Percentiles rank a stretch among this genome's conserved stretches.
Conservation (phyloP, 2,888 invertebrate genomes). For the Atrina japonica region DNA sequence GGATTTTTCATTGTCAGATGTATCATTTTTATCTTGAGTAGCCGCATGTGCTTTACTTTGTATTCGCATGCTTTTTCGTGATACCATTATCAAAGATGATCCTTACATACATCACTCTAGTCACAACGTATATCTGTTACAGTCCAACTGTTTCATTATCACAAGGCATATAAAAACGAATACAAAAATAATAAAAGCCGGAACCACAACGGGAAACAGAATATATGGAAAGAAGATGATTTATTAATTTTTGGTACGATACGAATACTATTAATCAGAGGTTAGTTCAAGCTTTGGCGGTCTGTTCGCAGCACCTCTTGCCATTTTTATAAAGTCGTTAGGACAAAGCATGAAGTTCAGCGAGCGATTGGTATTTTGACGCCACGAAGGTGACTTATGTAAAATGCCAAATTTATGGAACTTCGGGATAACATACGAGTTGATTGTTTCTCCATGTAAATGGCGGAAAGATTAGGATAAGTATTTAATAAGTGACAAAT, state of each 20-base stretch:
- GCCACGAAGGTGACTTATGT: conserved; percentile 16
- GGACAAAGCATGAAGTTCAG: conserved; percentile 1
- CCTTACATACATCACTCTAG: no score
- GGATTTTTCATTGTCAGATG: no score
- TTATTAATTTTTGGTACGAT: not conserved
- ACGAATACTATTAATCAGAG: conserved; percentile 7
- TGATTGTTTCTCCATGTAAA: conserved; percentile 13
- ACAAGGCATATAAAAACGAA: not conserved
- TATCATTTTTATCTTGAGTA: no score
- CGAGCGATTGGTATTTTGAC: conserved; percentile 21
- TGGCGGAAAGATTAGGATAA: no score
- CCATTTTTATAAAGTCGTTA: not conserved
- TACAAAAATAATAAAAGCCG: not conserved
- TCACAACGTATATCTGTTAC: not conserved
- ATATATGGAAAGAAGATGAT: conserved; percentile 4
- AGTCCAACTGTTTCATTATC: conserved; percentile 8
- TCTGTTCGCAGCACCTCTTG: no score
- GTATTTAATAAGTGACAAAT: no score
- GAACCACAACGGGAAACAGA: not conserved
- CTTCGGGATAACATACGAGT: not conserved
- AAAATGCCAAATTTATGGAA: conserved; percentile 26
- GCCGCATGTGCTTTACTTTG: no score
- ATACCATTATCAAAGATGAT: no score
- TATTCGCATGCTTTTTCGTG: no score
- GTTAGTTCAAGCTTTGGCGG: not conserved